Evolutionary conservation across 2,113 vertebrate genomes (phyloP).

Genomic region (Illadopsis cleaveri): DNA sequence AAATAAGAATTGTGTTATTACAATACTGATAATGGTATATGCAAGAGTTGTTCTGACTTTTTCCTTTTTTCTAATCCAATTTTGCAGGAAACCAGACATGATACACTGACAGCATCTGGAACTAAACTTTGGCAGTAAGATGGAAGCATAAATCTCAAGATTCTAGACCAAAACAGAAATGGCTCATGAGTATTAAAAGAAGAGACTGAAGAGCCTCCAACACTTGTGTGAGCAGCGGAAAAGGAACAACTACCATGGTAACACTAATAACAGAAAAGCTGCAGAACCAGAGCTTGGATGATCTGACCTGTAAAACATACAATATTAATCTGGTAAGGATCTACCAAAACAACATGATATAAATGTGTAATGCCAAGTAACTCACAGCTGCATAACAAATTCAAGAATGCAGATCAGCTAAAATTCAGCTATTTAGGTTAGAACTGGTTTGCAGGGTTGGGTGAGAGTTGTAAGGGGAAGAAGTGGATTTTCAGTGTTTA

Average conservation of each 20-base stretch:
- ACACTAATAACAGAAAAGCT: constrained; percentile 82
- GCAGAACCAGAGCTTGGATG: constrained; percentile 80
- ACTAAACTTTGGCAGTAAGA: background rate
- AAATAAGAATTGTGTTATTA: background rate
- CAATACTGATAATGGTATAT: background rate
- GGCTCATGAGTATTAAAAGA: constrained; percentile 53
- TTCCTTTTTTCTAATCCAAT: background rate
- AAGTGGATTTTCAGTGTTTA: background rate
- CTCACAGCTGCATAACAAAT: background rate
- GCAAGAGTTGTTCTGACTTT: background rate
- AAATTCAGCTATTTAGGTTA: background rate
- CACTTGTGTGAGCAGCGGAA: constrained; percentile 45
- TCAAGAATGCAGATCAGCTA: background rate
- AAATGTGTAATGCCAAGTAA: background rate
- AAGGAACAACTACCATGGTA: constrained; percentile 72
- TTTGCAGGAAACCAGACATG: constrained; percentile 37
- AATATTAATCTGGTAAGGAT: constrained; percentile 72
- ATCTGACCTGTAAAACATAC: constrained; percentile 68
- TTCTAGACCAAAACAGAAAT: background rate
- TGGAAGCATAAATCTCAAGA: constrained; percentile 30
- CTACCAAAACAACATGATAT: background rate
- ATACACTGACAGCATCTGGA: constrained; percentile 13
- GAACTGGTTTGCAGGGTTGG: background rate
- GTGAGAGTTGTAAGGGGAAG: background rate
- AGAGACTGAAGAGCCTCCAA: constrained; percentile 13